Percentiles rank a stretch among this genome's conserved stretches.
phyloP scores from a whole-genome alignment of 1,140 invertebrate species.

The Pogonognathellus flavescens region DNA sequence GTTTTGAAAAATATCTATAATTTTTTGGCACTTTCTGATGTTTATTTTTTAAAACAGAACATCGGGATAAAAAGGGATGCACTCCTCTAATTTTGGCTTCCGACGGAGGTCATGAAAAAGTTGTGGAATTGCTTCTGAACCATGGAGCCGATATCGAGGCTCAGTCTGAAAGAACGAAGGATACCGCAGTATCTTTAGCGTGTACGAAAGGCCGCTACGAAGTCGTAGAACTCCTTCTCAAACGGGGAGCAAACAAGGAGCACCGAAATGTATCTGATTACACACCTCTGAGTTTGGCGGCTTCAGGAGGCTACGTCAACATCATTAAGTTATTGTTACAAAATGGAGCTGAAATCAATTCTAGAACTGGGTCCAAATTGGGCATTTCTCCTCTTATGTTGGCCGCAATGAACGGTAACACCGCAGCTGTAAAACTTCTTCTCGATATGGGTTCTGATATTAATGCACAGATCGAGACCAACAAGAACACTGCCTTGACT shows the following conservation, averaged over 20 bases:
- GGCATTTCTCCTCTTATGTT: conserved; percentile 99
- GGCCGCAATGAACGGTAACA: conserved; percentile 99
- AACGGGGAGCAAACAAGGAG: conserved; percentile 94
- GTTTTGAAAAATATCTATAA: too few relatives aligned
- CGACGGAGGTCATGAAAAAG: conserved; percentile 95
- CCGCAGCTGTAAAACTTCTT: conserved; percentile 88
- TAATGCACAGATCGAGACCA: conserved; percentile 99
- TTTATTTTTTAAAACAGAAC: conserved; percentile 76
- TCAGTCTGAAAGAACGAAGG: conserved; percentile 98
- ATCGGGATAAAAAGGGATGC: conserved; percentile 99
- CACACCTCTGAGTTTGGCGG: conserved; percentile 96
- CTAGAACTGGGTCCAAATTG: conserved; percentile 94
- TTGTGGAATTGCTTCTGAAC: conserved; percentile 93
- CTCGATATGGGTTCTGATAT: conserved; percentile 99
- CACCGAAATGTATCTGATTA: conserved; percentile 99
- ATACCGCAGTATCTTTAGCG: conserved; percentile 96
- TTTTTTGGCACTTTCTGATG: neutral
- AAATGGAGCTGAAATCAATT: conserved; percentile 97
- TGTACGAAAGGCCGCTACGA: conserved; percentile 98
- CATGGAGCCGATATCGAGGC: conserved; percentile 96
- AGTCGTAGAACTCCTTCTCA: conserved; percentile 93
- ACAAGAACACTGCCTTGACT: conserved; percentile 98
- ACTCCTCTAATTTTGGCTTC: conserved; percentile 97
- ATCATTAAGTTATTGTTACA: conserved; percentile 94
- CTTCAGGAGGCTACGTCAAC: conserved; percentile 98